Percentiles rank a stretch among this genome's conserved stretches.
Evolutionary conservation across 2,113 vertebrate species (phyloP).

Genomic region (Anoplopoma fimbria): DNA sequence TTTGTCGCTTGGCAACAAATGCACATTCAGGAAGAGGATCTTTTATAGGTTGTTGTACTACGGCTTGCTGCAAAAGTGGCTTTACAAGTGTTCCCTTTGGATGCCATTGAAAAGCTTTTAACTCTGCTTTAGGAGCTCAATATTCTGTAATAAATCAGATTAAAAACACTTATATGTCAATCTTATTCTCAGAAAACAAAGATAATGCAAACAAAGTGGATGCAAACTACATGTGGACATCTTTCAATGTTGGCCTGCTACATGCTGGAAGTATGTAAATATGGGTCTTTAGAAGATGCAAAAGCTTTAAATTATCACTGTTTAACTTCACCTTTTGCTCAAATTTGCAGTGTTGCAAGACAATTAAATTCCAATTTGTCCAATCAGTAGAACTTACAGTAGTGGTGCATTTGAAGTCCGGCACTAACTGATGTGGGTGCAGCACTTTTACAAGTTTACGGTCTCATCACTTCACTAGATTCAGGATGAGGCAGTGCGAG

Average conservation of each 20-base stretch:
- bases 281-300: background rate
- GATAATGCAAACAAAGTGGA: background rate
- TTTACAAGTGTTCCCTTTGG: constrained; percentile 27
- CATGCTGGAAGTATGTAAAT: background rate
- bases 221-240: background rate
- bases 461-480: background rate
- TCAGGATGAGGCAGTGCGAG: background rate
- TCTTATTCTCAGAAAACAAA: background rate
- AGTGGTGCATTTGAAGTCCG: background rate
- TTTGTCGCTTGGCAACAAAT: constrained; percentile 38
- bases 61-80: constrained; percentile 9
- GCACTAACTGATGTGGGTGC: background rate
- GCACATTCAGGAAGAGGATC: background rate
- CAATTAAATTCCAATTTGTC: no score
- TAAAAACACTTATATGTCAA: constrained; percentile 1
- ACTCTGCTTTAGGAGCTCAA: constrained; percentile 1
- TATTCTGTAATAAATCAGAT: background rate
- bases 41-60: constrained; percentile 11
- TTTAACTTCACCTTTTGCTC: no score
- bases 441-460: background rate
- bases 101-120: constrained; percentile 41
- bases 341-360: no score
- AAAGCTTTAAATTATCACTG: background rate
- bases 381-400: background rate
- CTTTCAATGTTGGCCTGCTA: background rate